Evolutionary conservation across 2,888 invertebrate genomes (phyloP).

Genomic region (Chalcosyrphus nemorum): DNA sequence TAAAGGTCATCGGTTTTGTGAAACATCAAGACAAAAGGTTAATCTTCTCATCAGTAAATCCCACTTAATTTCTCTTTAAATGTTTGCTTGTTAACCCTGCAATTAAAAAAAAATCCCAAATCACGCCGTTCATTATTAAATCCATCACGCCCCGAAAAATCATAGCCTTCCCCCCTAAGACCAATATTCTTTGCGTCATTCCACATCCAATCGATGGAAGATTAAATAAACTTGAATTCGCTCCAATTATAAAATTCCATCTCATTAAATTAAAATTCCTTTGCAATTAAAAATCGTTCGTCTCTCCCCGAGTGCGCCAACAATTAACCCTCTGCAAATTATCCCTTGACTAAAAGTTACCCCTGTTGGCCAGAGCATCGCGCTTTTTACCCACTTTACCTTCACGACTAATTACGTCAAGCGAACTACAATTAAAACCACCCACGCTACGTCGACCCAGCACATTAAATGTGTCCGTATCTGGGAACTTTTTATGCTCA

Average conservation of each 20-base stretch:
- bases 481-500: conserved; percentile 24
- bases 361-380: background rate
- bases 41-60: too few relatives aligned
- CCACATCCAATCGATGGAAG: conserved; percentile 34
- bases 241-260: conserved; percentile 69
- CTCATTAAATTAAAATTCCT: conserved; percentile 65
- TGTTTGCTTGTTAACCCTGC: background rate
- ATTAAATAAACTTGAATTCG: conserved; percentile 50
- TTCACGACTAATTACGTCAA: conserved; percentile 61
- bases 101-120: conserved; percentile 22
- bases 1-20: too few relatives aligned
- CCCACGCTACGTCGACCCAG: background rate
- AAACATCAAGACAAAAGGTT: too few relatives aligned
- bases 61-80: background rate
- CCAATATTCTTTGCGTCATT: background rate
- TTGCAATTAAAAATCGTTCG: conserved; percentile 53
- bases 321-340: conserved; percentile 31
- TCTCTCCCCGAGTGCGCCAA: background rate
- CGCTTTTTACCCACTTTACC: background rate
- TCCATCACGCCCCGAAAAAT: background rate
- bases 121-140: background rate
- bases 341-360: background rate
- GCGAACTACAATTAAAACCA: conserved; percentile 54
- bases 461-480: conserved; percentile 9
- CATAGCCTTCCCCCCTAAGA: background rate